Evolutionary conservation across 2,797 vertebrate species (phyloP), one percentile per base, ranked within the genome.

Genomic region (Melanitta fusca): DNA sequence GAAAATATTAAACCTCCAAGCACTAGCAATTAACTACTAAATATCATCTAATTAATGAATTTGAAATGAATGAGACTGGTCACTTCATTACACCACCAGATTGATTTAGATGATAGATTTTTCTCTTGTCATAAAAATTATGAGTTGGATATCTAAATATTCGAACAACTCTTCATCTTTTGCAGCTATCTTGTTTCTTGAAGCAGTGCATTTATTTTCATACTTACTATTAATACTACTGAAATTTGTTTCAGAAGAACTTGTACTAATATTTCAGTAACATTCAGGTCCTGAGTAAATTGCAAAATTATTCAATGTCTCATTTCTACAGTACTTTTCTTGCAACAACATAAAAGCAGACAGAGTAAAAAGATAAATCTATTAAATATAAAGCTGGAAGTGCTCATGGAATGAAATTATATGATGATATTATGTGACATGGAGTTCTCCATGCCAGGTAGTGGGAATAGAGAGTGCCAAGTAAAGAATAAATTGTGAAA

Each of bases 401-500:
- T 93, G 85, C 10, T 82, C 47, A 25, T 72, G 84, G 83, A 93
- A 93, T 91, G 30, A 93, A 80, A 28, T 89, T 93, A 65, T 47
- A 66, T 32, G 72, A 75, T 85, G 82, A 92, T 64, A 68, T 39
- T 39, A 58, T 51, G 49, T 51, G 24, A 27, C 25, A 51, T 51
- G 49, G 45, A 66, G 14, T 70, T 87, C 19, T 79, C 22, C 57
- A 47, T 89, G 91, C 80, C 92, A 96, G 66, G 34, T 56, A 56
- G 15, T 84, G 54, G 45, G 86, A 96, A 62, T 61, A 89, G 32
- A 75, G 41, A 85, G 28, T 78, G 88, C 79, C 92, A 84, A 88
- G 57, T 86, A 64, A 91, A 93, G 54, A 81, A 84, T 74, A 69
- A 94, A 73, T 84, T 77, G 80, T 86, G 82, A 89, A 91, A 94